Conservation (phyloP, 2,888 invertebrate species). For the Caprella mutica region DNA sequence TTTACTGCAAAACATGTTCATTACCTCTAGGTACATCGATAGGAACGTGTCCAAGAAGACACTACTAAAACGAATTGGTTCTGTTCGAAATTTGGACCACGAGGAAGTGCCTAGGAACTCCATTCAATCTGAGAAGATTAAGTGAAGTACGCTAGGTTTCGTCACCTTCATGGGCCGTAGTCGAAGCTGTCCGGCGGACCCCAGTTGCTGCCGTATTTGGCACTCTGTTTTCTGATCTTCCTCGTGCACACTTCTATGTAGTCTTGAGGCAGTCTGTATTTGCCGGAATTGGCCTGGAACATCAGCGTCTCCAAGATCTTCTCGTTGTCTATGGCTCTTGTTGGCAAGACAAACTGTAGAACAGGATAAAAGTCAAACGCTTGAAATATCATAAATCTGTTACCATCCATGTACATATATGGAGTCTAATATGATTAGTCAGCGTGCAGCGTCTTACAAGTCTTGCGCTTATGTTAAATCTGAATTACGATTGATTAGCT, state of each 20-base stretch:
- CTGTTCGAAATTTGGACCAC: neutral
- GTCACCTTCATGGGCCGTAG: constrained; percentile 46
- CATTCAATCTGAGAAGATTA: neutral
- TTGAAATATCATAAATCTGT: neutral
- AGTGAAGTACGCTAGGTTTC: neutral
- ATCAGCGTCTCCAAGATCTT: constrained; percentile 80
- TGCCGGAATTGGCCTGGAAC: constrained; percentile 85
- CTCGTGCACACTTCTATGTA: constrained; percentile 77
- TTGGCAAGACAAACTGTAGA: constrained; percentile 67
- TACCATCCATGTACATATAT: too few species aligned
- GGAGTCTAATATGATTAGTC: too few species aligned
- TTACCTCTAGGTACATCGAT: too few species aligned
- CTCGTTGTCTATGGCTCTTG: constrained; percentile 85
- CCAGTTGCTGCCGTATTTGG: constrained; percentile 62
- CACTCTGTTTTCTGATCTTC: constrained; percentile 76
- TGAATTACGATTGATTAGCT: too few species aligned
- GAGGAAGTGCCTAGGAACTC: constrained; percentile 4
- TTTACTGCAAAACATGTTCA: too few species aligned
- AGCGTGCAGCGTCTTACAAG: too few species aligned
- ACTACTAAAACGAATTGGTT: neutral
- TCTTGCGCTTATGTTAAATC: too few species aligned
- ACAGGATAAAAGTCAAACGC: constrained; percentile 13
- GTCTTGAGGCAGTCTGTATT: constrained; percentile 79
- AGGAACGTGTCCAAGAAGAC: too few species aligned
- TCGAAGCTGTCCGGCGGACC: constrained; percentile 58